Conservation (phyloP, 2,113 vertebrate genomes). For the Centrocercus urophasianus region DNA sequence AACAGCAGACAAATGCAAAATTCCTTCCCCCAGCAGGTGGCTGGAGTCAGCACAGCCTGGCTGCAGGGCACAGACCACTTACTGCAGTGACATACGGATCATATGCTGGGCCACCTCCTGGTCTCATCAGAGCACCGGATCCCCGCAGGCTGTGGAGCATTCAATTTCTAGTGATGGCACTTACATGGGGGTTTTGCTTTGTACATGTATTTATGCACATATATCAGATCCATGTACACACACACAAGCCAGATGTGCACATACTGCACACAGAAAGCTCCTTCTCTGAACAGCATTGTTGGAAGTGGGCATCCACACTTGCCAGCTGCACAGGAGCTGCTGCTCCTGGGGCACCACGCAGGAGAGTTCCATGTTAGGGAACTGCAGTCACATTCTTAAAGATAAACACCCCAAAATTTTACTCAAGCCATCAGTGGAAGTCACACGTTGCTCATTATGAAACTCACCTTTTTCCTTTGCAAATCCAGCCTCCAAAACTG, state of each 20-base stretch:
- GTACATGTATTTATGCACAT: neutral
- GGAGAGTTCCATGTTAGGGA: neutral
- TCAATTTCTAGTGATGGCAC: neutral
- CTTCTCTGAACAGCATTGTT: neutral
- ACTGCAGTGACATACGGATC: neutral
- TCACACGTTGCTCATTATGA: neutral
- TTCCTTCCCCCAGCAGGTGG: neutral
- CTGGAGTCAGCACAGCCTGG: neutral
- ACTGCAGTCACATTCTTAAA: neutral
- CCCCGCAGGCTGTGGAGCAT: neutral
- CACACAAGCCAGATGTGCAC: neutral
- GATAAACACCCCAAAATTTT: neutral
- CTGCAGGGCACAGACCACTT: neutral
- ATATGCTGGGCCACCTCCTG: neutral
- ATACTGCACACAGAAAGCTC: neutral
- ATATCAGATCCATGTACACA: neutral
- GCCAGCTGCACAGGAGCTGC: neutral
- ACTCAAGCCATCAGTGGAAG: neutral
- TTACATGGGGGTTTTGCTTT: neutral
- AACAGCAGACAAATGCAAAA: neutral
- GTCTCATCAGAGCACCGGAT: neutral
- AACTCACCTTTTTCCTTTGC: neutral
- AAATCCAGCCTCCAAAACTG: neutral
- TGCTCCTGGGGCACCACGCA: neutral
- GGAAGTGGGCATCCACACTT: neutral